Evolutionary conservation across 2,113 vertebrate species (phyloP).

Genomic region (Phyllopteryx taeniolatus): DNA sequence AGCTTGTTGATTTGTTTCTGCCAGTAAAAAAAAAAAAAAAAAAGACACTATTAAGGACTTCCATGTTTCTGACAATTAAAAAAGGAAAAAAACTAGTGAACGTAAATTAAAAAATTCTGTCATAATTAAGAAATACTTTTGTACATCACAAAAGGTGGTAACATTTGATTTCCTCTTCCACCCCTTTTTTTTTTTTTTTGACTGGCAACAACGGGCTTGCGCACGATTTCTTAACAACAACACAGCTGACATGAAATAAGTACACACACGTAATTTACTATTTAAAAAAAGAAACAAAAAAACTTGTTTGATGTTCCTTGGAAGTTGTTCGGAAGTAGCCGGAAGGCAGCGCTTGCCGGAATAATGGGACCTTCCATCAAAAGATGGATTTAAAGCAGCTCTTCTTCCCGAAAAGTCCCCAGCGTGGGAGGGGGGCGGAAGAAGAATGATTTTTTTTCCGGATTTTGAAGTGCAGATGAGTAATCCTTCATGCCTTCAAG

Average conservation of each 20-base stretch:
- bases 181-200: no score
- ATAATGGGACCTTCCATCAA: slow-evolving; percentile 25
- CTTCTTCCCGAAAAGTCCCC: slow-evolving; percentile 37
- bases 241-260: no score
- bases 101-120: not conserved
- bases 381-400: slow-evolving; percentile 26
- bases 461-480: slow-evolving; percentile 9
- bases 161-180: not conserved
- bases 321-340: slow-evolving; percentile 4
- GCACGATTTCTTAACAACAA: no score
- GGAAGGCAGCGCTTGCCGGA: slow-evolving; percentile 9
- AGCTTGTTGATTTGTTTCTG: not conserved
- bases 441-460: slow-evolving; percentile 14
- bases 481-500: not conserved
- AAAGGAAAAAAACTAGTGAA: not conserved
- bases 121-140: not conserved
- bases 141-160: not conserved
- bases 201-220: no score
- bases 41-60: no score
- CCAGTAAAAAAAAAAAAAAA: not conserved
- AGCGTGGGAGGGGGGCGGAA: not conserved
- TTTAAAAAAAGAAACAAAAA: no score
- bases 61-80: not conserved
- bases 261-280: no score
- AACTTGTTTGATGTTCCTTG: not conserved